phyloP scores from a whole-genome alignment of 2,797 vertebrate species.

The Liparis tanakae region DNA sequence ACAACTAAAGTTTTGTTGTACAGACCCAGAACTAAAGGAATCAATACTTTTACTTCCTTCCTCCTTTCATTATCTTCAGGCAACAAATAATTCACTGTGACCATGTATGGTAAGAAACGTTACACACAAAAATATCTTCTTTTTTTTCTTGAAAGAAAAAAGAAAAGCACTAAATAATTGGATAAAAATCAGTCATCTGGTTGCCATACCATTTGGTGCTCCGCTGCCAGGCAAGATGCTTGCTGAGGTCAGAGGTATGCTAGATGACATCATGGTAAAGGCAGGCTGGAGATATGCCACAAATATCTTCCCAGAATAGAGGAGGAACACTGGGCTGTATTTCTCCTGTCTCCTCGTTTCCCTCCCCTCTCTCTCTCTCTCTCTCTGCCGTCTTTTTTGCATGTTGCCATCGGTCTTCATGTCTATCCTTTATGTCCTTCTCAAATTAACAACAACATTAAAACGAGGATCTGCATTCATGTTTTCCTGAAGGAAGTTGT shows the following conservation, averaged over 20 bases:
- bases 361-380: slow-evolving; percentile 9
- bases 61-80: slow-evolving; percentile 45
- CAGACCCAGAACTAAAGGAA: slow-evolving; percentile 11
- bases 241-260: slow-evolving; percentile 69
- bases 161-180: slow-evolving; percentile 57
- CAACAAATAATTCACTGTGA: slow-evolving; percentile 47
- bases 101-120: slow-evolving; percentile 69
- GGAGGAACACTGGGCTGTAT: slow-evolving; percentile 36
- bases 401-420: slow-evolving; percentile 25
- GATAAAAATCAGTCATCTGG: slow-evolving; percentile 72
- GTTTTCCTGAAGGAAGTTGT: slow-evolving; percentile 55
- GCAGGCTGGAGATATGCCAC: slow-evolving; percentile 63
- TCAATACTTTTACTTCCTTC: slow-evolving; percentile 19
- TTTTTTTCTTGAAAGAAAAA: not conserved
- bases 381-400: slow-evolving; percentile 22
- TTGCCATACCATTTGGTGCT: slow-evolving; percentile 55
- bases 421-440: slow-evolving; percentile 27
- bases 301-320: slow-evolving; percentile 44
- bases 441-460: slow-evolving; percentile 33
- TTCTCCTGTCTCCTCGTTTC: slow-evolving; percentile 21
- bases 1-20: slow-evolving; percentile 20
- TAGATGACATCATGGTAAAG: slow-evolving; percentile 73
- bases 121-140: not conserved
- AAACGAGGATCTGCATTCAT: slow-evolving; percentile 17
- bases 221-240: slow-evolving; percentile 48